Percentiles rank a stretch among this genome's conserved stretches.
These are phyloP conservation scores for Upupa epops DNA, from an alignment of 2,113 vertebrate species.

Conservation along the genomic window DNA sequence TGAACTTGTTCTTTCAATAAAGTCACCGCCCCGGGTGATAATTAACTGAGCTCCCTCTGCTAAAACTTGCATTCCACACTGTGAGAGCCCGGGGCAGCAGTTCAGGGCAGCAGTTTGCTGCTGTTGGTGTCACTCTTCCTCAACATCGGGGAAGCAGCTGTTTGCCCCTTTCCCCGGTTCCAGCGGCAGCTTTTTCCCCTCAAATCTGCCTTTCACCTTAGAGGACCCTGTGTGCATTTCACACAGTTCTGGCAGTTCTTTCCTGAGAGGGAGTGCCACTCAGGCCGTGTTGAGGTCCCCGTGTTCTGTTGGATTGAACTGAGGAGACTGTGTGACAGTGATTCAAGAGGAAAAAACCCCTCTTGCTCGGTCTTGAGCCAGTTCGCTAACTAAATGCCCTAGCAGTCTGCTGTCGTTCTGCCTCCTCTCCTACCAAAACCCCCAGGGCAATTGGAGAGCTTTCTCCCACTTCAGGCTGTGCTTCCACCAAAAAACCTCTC, in stretches of 20 bases:
- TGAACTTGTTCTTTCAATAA: neutral
- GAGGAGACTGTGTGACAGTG: neutral
- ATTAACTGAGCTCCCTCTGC: neutral
- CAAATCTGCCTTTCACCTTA: neutral
- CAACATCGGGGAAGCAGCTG: neutral
- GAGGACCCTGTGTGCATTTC: neutral
- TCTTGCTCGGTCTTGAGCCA: neutral
- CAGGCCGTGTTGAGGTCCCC: neutral
- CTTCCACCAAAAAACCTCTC: neutral
- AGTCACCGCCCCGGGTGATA: neutral
- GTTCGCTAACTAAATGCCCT: neutral
- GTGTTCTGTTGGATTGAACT: neutral
- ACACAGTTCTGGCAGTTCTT: neutral
- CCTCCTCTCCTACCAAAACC: neutral
- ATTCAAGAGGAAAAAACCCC: neutral
- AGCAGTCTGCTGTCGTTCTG: neutral
- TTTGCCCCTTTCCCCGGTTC: neutral
- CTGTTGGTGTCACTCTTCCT: neutral
- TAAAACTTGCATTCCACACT: neutral
- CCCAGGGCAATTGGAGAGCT: neutral
- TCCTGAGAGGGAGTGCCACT: fast-evolving
- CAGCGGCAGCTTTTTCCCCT: neutral
- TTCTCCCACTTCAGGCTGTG: neutral
- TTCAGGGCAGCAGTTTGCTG: neutral
- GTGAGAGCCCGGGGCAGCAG: neutral